A percentile compares a stretch with the other conserved stretches of the same genome.
These are phyloP conservation scores for Sebastes flavidus DNA, from an alignment of 2,797 vertebrate genomes.

Conservation along the genomic window DNA sequence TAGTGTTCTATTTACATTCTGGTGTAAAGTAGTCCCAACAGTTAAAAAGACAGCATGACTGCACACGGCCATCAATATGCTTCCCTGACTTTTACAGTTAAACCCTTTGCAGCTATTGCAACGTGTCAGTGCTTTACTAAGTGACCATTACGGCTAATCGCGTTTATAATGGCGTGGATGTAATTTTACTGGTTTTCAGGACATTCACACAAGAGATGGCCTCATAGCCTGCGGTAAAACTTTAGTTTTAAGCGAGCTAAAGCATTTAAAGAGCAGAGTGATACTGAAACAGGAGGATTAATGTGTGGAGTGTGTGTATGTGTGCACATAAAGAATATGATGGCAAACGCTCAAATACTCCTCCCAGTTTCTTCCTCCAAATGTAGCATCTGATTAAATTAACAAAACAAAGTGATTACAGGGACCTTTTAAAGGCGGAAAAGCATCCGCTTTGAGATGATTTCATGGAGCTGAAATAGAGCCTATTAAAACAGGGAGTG, in stretches of 20 bases:
- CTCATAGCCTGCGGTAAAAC: slow-evolving; percentile 42
- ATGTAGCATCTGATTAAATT: slow-evolving; percentile 51
- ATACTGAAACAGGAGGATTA: slow-evolving; percentile 20
- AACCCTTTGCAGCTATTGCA: slow-evolving; percentile 36
- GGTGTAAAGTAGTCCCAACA: not conserved
- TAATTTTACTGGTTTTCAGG: slow-evolving; percentile 46
- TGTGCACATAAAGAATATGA: slow-evolving; percentile 24
- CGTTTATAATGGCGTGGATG: slow-evolving; percentile 39
- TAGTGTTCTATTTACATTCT: slow-evolving; percentile 1
- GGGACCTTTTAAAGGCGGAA: slow-evolving; percentile 32
- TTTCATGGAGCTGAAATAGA: slow-evolving; percentile 54
- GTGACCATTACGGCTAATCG: slow-evolving; percentile 69
- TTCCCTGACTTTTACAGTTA: slow-evolving; percentile 43
- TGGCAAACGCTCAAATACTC: slow-evolving; percentile 23
- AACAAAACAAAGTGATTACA: slow-evolving; percentile 56
- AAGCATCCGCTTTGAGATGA: slow-evolving; percentile 40
- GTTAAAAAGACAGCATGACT: slow-evolving; percentile 1
- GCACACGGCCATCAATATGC: slow-evolving; percentile 24
- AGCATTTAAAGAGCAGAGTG: slow-evolving; percentile 41
- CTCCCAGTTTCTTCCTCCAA: slow-evolving; percentile 17
- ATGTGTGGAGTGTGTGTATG: slow-evolving; percentile 9
- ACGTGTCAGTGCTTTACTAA: slow-evolving; percentile 60
- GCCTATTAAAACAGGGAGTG: slow-evolving; percentile 45
- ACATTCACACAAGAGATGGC: slow-evolving; percentile 40
- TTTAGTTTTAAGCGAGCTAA: slow-evolving; percentile 24